Conservation (phyloP, 2,113 vertebrate species). For the Rhegmatorhina hoffmannsi region DNA sequence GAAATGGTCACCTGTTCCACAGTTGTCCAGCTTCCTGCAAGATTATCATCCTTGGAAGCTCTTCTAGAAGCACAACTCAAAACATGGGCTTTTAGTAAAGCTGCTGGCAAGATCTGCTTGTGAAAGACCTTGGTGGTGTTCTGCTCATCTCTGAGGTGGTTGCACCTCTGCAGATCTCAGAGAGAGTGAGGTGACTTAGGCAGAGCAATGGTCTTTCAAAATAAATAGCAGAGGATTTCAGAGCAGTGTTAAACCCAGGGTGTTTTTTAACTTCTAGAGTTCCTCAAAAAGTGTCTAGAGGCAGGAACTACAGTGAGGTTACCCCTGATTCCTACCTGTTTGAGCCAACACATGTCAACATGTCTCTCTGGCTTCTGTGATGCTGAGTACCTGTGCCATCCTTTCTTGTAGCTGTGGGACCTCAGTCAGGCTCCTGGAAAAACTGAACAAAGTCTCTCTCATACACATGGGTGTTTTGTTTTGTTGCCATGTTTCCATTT, state of each 20-base stretch:
- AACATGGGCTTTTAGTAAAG: background rate
- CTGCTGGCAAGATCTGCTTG: background rate
- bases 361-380: background rate
- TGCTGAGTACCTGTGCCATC: rapidly evolving
- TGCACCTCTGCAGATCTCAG: background rate
- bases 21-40: background rate
- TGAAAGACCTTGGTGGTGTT: background rate
- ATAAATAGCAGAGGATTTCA: background rate
- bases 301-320: background rate
- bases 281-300: background rate
- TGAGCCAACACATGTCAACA: rapidly evolving
- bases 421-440: background rate
- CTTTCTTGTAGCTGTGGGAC: background rate
- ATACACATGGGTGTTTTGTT: rapidly evolving
- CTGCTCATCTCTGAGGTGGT: background rate
- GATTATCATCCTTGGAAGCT: background rate
- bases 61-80: background rate
- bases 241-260: background rate
- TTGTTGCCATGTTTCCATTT: background rate
- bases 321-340: background rate
- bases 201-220: background rate
- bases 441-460: background rate
- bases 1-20: background rate
- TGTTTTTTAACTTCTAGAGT: background rate
- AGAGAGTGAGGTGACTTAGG: background rate